These are phyloP conservation scores for Noctua pronuba DNA, from an alignment of 2,888 invertebrate species.

Conservation along the genomic window DNA sequence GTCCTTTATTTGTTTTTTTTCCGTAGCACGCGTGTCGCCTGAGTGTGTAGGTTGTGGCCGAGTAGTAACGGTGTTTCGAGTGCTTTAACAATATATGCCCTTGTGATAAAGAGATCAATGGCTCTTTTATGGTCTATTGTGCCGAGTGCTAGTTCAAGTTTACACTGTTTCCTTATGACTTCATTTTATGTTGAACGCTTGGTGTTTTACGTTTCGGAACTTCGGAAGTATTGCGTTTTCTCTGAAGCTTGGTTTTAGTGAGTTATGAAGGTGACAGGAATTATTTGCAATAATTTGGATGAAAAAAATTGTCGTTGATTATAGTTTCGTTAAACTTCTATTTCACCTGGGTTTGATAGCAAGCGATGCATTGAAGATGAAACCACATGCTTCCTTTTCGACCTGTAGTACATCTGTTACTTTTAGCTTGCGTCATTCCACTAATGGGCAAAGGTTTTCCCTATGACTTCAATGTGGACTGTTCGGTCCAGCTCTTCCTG, in stretches of 20 bases:
- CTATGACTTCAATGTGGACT: background rate
- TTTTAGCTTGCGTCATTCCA: too few relatives aligned
- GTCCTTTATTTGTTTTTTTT: background rate
- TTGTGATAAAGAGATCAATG: conserved; percentile 67
- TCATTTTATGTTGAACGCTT: conserved; percentile 53
- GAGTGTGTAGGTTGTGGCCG: background rate
- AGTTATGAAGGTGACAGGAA: background rate
- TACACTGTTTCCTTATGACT: conserved; percentile 62
- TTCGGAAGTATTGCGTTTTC: conserved; percentile 6
- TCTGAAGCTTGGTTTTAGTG: background rate
- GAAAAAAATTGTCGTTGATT: too few relatives aligned
- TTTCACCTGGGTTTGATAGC: background rate
- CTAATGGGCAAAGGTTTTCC: background rate
- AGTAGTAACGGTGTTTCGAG: conserved; percentile 49
- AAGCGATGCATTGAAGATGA: too few relatives aligned
- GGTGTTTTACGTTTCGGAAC: conserved; percentile 14
- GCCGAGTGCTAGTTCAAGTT: conserved; percentile 54
- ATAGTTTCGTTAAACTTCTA: too few relatives aligned
- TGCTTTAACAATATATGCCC: conserved; percentile 58
- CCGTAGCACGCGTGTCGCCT: background rate
- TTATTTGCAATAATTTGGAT: background rate
- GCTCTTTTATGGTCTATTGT: conserved; percentile 62
- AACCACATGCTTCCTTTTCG: too few relatives aligned
- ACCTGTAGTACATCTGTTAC: too few relatives aligned
- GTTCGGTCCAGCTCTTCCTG: background rate